phyloP scores from a whole-genome alignment of 2,797 vertebrate species.

The Melanotaenia maccullochi region DNA sequence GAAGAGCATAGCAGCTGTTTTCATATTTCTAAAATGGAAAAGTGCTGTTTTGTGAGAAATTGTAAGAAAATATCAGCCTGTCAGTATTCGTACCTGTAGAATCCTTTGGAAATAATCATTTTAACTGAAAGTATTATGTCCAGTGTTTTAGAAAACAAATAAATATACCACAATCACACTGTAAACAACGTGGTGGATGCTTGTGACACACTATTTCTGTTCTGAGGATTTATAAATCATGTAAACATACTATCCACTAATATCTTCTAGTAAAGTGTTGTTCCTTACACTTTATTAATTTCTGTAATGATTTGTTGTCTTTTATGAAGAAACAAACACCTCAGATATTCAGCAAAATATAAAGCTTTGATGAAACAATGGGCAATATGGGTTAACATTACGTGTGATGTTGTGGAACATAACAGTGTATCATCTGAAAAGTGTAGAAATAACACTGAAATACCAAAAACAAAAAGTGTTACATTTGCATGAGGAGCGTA shows the following conservation, averaged over 20 bases:
- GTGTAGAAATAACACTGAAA: conserved; percentile 29
- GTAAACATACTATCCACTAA: not conserved
- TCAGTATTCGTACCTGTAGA: too few relatives aligned
- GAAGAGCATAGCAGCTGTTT: too few relatives aligned
- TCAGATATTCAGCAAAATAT: not conserved
- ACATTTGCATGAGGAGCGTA: conserved; percentile 62
- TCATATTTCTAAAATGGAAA: conserved; percentile 36
- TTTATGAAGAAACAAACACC: conserved; percentile 15
- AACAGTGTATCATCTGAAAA: conserved; percentile 14
- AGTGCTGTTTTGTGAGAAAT: not conserved
- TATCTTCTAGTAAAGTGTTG: not conserved
- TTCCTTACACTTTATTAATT: not conserved
- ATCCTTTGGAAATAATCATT: too few relatives aligned
- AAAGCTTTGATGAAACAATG: not conserved
- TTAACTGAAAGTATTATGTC: conserved; percentile 10
- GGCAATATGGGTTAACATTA: not conserved
- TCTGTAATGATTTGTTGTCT: conserved; percentile 5
- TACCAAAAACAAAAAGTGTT: conserved; percentile 5
- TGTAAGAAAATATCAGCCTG: too few relatives aligned
- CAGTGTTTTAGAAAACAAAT: not conserved
- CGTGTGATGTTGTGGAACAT: conserved; percentile 18
- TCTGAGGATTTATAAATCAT: not conserved
- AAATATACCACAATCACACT: too few relatives aligned
- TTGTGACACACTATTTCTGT: not conserved
- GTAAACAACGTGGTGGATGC: not conserved